A percentile compares a stretch with the other conserved stretches of the same genome.
These are phyloP conservation scores for Schrankia costaestrigalis DNA, from an alignment of 2,888 invertebrate species.

Conservation along the genomic window DNA sequence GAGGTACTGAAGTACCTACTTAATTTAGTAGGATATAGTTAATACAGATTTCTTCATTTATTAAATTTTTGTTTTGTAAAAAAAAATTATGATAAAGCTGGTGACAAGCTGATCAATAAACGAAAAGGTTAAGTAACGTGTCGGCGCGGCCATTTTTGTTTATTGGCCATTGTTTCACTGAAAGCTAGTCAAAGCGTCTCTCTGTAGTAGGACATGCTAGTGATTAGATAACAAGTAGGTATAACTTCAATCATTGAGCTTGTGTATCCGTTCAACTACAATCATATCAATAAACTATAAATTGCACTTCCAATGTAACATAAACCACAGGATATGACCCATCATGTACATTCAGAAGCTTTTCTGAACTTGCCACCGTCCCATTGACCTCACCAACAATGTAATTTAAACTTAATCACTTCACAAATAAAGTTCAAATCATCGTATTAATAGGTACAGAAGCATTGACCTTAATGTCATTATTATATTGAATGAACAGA, in stretches of 20 bases:
- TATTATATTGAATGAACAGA: constrained; percentile 45
- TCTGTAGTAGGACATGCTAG: neutral
- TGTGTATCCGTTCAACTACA: constrained; percentile 30
- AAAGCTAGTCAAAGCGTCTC: too few species aligned
- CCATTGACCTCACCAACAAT: constrained; percentile 15
- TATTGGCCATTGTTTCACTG: too few species aligned
- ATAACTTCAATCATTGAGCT: constrained; percentile 13
- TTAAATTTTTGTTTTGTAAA: neutral
- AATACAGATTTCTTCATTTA: too few species aligned
- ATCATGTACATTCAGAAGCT: constrained; percentile 64
- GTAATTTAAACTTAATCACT: constrained; percentile 29
- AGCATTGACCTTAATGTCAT: constrained; percentile 55
- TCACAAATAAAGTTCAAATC: constrained; percentile 31
- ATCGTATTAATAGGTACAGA: constrained; percentile 27
- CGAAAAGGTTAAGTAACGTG: too few species aligned
- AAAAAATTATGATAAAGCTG: neutral
- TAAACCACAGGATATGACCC: constrained; percentile 72
- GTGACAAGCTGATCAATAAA: too few species aligned
- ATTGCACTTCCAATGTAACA: constrained; percentile 65
- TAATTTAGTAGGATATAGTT: too few species aligned
- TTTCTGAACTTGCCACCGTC: constrained; percentile 48
- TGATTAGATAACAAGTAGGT: neutral
- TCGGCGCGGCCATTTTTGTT: too few species aligned
- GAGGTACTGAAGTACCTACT: too few species aligned
- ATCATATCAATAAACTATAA: constrained; percentile 58